Evolutionary conservation across 1,140 invertebrate species (phyloP).

Genomic region (Lucilia cuprina): DNA sequence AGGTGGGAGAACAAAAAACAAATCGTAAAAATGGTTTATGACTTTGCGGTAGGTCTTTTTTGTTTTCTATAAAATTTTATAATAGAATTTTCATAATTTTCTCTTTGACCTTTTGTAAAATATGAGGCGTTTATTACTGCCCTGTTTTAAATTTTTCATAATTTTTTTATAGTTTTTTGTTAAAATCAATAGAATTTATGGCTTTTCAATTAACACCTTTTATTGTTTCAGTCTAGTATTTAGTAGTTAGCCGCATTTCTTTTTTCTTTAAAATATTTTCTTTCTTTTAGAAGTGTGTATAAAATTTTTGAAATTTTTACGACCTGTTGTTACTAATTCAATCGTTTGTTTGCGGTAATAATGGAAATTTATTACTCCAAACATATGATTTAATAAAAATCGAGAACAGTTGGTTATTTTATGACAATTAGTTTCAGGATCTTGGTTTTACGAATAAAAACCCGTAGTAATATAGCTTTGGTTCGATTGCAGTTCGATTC

Average conservation of each 20-base stretch:
- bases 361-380: background rate
- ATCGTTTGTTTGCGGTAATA: background rate
- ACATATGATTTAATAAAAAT: background rate
- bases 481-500: too few relatives aligned
- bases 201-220: conserved; percentile 22
- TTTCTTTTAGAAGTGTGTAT: background rate
- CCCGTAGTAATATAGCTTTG: too few relatives aligned
- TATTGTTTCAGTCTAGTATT: background rate
- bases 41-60: conserved; percentile 19
- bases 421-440: too few relatives aligned
- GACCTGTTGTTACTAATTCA: conserved; percentile 9
- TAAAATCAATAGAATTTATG: background rate
- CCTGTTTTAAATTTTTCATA: background rate
- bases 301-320: background rate
- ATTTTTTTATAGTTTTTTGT: background rate
- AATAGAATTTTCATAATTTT: background rate
- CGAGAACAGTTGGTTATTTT: too few relatives aligned
- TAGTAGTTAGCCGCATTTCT: background rate
- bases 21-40: conserved; percentile 25
- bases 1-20: conserved; percentile 6
- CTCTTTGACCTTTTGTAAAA: background rate
- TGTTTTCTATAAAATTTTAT: background rate
- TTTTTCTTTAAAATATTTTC: background rate
- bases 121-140: background rate
- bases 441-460: too few relatives aligned